Percentiles rank a stretch among this genome's conserved stretches.
phyloP scores from a whole-genome alignment of 2,797 vertebrate genomes.

The Novumbra hubbsi region DNA sequence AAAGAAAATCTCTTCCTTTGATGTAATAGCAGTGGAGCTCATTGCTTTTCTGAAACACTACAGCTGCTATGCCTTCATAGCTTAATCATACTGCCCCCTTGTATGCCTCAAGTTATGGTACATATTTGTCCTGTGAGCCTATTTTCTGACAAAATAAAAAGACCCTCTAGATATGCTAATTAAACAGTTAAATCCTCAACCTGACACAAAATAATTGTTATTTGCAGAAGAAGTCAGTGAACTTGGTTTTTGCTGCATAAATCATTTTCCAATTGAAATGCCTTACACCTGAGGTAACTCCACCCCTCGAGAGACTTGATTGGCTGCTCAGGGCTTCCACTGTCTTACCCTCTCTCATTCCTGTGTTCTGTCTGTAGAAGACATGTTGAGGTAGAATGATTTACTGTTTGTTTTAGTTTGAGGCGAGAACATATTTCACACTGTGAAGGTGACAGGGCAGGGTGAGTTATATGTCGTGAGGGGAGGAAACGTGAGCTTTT shows the following conservation, averaged over 20 bases:
- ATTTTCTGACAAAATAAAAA: background rate
- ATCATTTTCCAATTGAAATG: conserved; percentile 53
- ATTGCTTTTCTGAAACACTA: conserved; percentile 14
- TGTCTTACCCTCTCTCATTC: conserved; percentile 11
- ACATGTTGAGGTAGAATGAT: conserved; percentile 73
- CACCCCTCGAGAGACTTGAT: background rate
- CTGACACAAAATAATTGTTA: conserved; percentile 35
- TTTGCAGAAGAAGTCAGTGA: conserved; percentile 52
- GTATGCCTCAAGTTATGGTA: background rate
- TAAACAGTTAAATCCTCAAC: background rate
- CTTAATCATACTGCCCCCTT: background rate
- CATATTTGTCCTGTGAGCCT: background rate
- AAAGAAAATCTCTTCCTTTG: conserved; percentile 15
- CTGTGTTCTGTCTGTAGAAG: conserved; percentile 48
- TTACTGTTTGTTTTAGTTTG: conserved; percentile 78
- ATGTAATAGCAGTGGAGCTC: conserved; percentile 28
- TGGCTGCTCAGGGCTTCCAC: conserved; percentile 31
- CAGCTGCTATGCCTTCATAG: conserved; percentile 2
- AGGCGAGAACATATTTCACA: conserved; percentile 73
- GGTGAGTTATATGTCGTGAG: conserved; percentile 59
- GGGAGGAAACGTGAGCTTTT: conserved; percentile 68
- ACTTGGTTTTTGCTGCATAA: conserved; percentile 50
- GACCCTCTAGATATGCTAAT: background rate
- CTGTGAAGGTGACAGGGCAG: conserved; percentile 63
- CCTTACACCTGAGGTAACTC: conserved; percentile 44